phyloP scores from a whole-genome alignment of 2,113 vertebrate genomes.

The Antechinus flavipes region DNA sequence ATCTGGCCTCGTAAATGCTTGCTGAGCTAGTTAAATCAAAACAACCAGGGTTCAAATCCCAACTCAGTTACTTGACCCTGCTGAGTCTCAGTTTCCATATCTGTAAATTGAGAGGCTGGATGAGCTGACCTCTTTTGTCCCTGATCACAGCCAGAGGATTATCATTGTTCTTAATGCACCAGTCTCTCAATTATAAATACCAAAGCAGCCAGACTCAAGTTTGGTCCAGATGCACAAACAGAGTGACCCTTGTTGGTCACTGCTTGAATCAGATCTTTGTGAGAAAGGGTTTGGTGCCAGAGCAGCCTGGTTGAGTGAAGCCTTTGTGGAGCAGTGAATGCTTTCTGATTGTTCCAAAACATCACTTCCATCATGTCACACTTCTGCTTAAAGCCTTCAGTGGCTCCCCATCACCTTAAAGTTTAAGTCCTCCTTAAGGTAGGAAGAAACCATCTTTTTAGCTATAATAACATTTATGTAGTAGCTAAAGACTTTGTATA shows the following conservation, averaged over 20 bases:
- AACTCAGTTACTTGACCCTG: background rate
- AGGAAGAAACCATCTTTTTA: background rate
- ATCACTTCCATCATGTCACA: background rate
- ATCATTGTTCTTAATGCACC: background rate
- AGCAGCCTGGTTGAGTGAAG: background rate
- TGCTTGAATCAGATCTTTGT: background rate
- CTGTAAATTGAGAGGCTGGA: background rate
- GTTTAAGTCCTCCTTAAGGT: background rate
- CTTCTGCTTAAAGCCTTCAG: background rate
- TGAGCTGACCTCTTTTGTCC: background rate
- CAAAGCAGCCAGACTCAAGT: background rate
- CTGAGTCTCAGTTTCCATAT: background rate
- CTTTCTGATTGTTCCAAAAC: background rate
- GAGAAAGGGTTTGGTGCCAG: background rate
- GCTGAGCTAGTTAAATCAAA: background rate
- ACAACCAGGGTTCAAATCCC: background rate
- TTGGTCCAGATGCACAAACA: background rate
- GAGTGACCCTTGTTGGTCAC: background rate
- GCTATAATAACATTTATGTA: background rate
- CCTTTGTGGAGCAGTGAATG: background rate
- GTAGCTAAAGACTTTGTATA: background rate
- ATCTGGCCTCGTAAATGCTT: background rate
- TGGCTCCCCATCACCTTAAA: background rate
- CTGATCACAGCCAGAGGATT: background rate
- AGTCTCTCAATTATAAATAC: background rate